Conservation (phyloP, 1,140 invertebrate genomes). For the Lepidotrigona ventralis region DNA sequence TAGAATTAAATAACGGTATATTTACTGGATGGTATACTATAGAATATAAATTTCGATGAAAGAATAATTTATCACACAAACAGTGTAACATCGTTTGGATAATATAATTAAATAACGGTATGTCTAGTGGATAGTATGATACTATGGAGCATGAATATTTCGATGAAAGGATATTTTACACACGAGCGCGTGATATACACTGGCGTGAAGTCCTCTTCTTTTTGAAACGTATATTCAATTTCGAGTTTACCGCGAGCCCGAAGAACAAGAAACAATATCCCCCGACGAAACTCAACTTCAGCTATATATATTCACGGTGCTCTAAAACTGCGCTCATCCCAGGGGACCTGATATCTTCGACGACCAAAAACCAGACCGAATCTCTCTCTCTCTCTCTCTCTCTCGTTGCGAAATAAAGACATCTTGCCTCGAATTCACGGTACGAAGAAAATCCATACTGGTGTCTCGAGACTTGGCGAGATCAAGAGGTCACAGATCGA, state of each 20-base stretch:
- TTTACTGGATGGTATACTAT: no score
- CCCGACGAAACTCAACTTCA: not conserved
- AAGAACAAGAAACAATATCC: not conserved
- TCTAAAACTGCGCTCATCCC: not conserved
- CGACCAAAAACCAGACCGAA: not conserved
- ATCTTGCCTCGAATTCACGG: slow-evolving; percentile 11
- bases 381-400: no score
- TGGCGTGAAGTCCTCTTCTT: not conserved
- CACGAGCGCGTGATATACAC: not conserved
- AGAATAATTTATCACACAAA: no score
- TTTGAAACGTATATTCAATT: not conserved
- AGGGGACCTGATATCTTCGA: not conserved
- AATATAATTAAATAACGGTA: not conserved
- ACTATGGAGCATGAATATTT: not conserved
- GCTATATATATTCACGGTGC: not conserved
- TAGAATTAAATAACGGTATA: no score
- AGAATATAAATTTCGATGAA: no score
- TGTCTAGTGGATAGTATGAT: not conserved
- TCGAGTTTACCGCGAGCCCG: not conserved
- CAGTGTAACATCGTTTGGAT: no score
- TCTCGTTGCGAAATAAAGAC: not conserved
- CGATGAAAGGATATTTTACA: not conserved
- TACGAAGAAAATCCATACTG: slow-evolving; percentile 16
- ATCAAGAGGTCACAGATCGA: not conserved
- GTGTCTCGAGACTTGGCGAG: not conserved